These are phyloP conservation scores for Cinara cedri DNA, from an alignment of 2,888 invertebrate genomes.

Conservation along the genomic window DNA sequence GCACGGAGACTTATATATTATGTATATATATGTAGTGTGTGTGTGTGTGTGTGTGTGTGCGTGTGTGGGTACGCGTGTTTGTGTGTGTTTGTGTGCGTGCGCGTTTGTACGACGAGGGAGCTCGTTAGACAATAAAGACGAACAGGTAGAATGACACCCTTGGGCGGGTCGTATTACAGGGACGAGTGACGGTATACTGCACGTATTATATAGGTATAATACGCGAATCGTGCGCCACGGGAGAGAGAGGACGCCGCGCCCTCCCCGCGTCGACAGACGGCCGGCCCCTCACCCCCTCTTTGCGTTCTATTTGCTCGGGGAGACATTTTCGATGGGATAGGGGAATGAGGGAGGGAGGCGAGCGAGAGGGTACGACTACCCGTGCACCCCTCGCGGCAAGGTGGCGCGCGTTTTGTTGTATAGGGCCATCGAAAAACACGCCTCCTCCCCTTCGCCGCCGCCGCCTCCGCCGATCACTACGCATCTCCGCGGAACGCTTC, in stretches of 20 bases:
- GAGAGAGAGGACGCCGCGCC: no score
- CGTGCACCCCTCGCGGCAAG: not conserved
- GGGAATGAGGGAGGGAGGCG: not conserved
- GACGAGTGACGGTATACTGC: constrained; percentile 8
- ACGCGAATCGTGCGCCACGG: no score
- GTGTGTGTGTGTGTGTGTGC: no score
- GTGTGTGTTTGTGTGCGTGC: no score
- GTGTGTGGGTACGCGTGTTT: no score
- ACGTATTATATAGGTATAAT: constrained; percentile 19
- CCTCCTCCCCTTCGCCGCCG: not conserved
- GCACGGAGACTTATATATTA: constrained; percentile 29
- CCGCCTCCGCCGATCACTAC: not conserved
- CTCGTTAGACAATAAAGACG: constrained; percentile 56
- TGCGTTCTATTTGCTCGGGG: not conserved
- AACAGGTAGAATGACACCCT: constrained; percentile 57
- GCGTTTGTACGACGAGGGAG: constrained; percentile 7
- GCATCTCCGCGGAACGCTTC: no score
- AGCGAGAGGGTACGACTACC: not conserved
- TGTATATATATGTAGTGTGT: not conserved
- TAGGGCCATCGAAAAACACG: constrained; percentile 45
- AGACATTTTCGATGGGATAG: not conserved
- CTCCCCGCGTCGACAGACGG: no score
- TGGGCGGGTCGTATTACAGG: constrained; percentile 50
- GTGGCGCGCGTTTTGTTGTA: constrained; percentile 17
- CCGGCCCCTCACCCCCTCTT: no score